Evolutionary conservation across 2,113 vertebrate genomes (phyloP), one percentile per base, ranked within the genome.

Genomic region (Phoenicopterus ruber): DNA sequence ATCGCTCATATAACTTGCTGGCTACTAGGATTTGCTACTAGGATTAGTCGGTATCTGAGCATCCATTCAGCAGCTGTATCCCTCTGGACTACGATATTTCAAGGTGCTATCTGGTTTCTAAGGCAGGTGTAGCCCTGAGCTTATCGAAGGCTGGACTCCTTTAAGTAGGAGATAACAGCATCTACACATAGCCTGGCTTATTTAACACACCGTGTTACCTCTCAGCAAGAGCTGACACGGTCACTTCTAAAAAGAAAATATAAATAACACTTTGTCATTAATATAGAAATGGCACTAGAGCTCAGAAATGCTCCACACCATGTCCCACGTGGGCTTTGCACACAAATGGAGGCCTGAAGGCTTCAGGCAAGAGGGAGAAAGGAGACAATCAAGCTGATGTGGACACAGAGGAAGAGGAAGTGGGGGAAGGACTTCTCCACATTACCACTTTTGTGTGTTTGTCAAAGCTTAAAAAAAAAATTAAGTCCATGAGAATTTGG

Each of bases 91-190:
- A 93, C 86, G 87, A 81, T 86, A 96, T 96, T 98, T 98, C 97
- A 98, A 98, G 98, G 98, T 98, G 98, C 98, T 97, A 97, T 97
- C 97, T 98, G 97, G 93, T 97, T 98, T 97, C 98, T 98, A 98
- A 98, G 98, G 98, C 98, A 98, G 97, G 97, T 97, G 97, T 97
- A 98, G 97, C 97, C 98, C 98, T 98, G 98, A 98, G 98, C 97
- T 96, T 97, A 98, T 96, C 71, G 61, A 98, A 98, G 97, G 97
- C 97, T 97, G 91, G 95, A 96, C 97, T 97, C 97, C 97, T 95
- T 96, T 63, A 47, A 84, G 95, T 9, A 96, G 95, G 96, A 98
- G 96, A 84, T 91, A 91, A 96, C 96, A 96, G 97, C 95, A 95
- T 97, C 86, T 95, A 97, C 95, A 97, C 95, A 95, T 94, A 97